Evolutionary conservation across 1,140 invertebrate species (phyloP).

Genomic region (Hesperophylax magnus): DNA sequence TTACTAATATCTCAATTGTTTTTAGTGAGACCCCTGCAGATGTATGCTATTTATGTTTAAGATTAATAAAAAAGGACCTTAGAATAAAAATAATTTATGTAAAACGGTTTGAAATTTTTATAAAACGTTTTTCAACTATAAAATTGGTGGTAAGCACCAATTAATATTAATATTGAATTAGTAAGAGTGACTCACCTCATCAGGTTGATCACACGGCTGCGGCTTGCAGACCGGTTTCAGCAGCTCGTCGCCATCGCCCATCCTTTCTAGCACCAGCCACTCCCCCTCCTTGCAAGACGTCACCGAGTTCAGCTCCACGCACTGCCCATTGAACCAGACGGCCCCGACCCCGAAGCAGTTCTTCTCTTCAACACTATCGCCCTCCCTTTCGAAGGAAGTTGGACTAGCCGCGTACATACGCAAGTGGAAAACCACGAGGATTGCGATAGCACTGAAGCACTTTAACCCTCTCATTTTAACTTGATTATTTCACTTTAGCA

Average conservation of each 20-base stretch:
- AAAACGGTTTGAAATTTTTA: too few species aligned
- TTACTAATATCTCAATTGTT: too few species aligned
- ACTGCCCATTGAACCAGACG: not conserved
- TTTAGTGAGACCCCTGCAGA: too few species aligned
- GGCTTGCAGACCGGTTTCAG: conserved; percentile 34
- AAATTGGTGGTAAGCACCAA: too few species aligned
- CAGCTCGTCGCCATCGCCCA: not conserved
- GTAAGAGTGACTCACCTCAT: conserved; percentile 28
- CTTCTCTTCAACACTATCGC: not conserved
- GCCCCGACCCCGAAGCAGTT: conserved; percentile 17
- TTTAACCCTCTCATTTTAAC: not conserved
- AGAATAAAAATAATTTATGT: too few species aligned
- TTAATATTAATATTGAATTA: too few species aligned
- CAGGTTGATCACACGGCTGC: not conserved
- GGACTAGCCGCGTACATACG: conserved; percentile 20
- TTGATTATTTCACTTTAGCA: not conserved
- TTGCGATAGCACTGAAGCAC: not conserved
- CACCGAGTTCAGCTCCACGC: conserved; percentile 15
- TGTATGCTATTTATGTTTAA: too few species aligned
- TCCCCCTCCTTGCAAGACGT: not conserved
- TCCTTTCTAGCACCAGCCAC: conserved; percentile 32
- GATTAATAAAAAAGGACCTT: too few species aligned
- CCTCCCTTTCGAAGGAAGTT: not conserved
- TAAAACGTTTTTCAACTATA: too few species aligned
- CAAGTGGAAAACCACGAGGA: not conserved